Evolutionary conservation across 2,113 vertebrate genomes (phyloP), one percentile per base, ranked within the genome.

Genomic region (Condylura cristata): DNA sequence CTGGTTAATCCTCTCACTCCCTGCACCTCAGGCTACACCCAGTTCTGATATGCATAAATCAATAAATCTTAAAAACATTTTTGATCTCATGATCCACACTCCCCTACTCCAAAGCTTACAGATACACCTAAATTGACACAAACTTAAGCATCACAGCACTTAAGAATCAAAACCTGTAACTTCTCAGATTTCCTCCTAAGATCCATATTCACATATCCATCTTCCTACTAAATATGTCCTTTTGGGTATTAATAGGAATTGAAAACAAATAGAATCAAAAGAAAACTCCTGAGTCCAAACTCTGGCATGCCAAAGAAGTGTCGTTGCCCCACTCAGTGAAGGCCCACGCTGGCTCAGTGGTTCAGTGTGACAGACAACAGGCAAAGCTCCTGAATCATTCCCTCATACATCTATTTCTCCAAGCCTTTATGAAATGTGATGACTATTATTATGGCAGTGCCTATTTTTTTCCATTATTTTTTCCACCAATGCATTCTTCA

Each of bases 391-490:
- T 16, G 44, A 83, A 78, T 65, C 24, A 71, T 82, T 76, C 8
- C 8, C 14, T 61, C 24, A 1, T 41, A 7, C 34, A 34, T 24
- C 5, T 87, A 53, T 56, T 86, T 37, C 20, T 70, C 51, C 65
- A 90, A 91, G 53, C 39, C 95, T 24, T 53, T 74, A 81, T 26
- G 80, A 86, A 80, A 90, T 65, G 13, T 81, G 41, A 68, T 34
- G 8, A 41, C 17, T 66, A 10, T 24, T 70, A 37, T 72, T 68
- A 58, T 30, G 14, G 56, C 56, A 83, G 72, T 48, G 30, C 34
- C 11, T 32, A 68, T 22, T 39, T 86, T 91, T 44, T n/a, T 44
- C 46, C 34, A 65, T 30, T 46, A 26, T 20, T 72, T 68, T n/a
- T 89, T 79, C 20, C 6, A 58, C n/a, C 61, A 58, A 18, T 89